Evolutionary conservation across 2,888 invertebrate species (phyloP), one percentile per base, ranked within the genome.

Genomic region (Tinea trinotella): DNA sequence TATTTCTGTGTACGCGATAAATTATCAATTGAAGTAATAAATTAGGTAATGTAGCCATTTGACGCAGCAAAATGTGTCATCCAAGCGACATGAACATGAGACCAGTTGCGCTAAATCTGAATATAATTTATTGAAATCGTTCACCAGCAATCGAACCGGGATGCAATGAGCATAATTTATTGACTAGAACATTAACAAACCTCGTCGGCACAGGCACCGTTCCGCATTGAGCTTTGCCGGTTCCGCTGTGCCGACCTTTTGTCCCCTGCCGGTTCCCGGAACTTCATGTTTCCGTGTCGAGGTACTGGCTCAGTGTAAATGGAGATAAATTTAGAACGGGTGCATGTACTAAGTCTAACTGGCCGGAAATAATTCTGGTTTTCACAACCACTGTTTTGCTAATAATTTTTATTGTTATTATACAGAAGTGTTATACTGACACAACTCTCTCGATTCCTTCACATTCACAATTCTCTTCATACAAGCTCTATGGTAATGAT

Each of bases 181-280:
- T 24, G 50, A 50, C 17, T 50, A 24, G 24, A 24, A 50, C 50
- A 50, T 24, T 22, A 50, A 50, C 50, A 50, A 50, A 50, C 50
- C 34, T 36, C 50, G 54, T 66, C 70, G 70, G 40, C 53, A 40
- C 63, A 61, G 64, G 70, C 71, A 67, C 74, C 75, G 73, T 72
- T 69, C 69, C 65, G 71, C 72, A 70, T 70, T 66, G 70, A 67
- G 69, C 74, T 74, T 76, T 74, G 13, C 49, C 54, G 61, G 59
- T 60, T 60, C 60, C 58, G 60, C 64, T 64, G 66, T 68, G 71
- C 64, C 67, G 70, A 74, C 70, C 76, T 76, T 77, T 78, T 77
- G 76, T 77, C 59, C 63, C 65, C 50, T 50, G 61, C 62, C 62
- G 62, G 57, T 63, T 61, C 64, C 64, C 71, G 71, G 70, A 72